phyloP scores from a whole-genome alignment of 37 sponge, comb jelly and placozoan species.

The Aplysina aerophoba region DNA sequence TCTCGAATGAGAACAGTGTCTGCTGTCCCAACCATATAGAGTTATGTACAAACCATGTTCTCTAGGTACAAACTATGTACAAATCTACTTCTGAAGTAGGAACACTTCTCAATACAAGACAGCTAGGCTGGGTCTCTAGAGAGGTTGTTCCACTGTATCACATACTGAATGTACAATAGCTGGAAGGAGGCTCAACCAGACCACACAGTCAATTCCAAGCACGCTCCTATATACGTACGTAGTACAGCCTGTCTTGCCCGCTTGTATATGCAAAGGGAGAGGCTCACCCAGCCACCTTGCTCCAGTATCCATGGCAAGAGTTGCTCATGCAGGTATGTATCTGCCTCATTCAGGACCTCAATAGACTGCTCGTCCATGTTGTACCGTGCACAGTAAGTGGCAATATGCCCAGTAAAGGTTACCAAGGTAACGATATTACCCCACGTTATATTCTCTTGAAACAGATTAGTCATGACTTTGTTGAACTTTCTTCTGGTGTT shows the following conservation, averaged over 20 bases:
- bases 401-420: constrained; percentile 13
- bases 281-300: constrained; percentile 5
- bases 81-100: no score
- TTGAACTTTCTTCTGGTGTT: neutral
- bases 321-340: constrained; percentile 5
- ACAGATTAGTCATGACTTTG: neutral
- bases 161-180: no score
- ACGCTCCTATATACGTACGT: neutral
- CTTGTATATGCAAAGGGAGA: neutral
- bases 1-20: no score
- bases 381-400: neutral
- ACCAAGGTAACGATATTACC: neutral
- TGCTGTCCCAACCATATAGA: no score
- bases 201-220: neutral
- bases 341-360: constrained; percentile 7
- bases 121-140: no score
- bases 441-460: neutral
- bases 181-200: no score
- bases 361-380: constrained; percentile 21
- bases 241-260: neutral
- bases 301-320: constrained; percentile 31
- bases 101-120: no score
- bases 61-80: no score
- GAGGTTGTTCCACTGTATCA: no score
- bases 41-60: no score